Evolutionary conservation across 2,888 invertebrate genomes (phyloP).

Genomic region (Nemapogon koenigi): DNA sequence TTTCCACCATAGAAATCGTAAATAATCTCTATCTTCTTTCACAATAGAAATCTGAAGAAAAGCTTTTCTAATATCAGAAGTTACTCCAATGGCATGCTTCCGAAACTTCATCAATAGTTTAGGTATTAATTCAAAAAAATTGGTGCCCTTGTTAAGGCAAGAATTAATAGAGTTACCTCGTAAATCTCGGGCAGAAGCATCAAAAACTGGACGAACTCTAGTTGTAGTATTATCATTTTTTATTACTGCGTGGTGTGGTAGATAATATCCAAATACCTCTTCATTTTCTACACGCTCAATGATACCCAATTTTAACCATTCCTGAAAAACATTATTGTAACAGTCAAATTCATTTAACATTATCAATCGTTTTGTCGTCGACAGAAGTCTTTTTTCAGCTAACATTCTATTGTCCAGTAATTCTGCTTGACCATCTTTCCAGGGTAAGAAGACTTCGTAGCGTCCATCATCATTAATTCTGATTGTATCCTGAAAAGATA

Average conservation of each 20-base stretch:
- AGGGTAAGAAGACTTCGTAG: slow-evolving; percentile 1
- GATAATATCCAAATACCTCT: slow-evolving; percentile 13
- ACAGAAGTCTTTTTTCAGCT: slow-evolving; percentile 17
- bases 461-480: background rate
- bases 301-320: slow-evolving; percentile 8
- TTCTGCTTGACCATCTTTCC: background rate
- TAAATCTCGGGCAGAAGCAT: slow-evolving; percentile 19
- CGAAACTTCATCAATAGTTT: slow-evolving; percentile 17
- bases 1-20: slow-evolving; percentile 21
- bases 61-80: slow-evolving; percentile 23
- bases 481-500: background rate
- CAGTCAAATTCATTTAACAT: background rate
- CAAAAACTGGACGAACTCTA: slow-evolving; percentile 23
- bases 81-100: slow-evolving; percentile 16
- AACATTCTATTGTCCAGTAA: background rate
- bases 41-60: slow-evolving; percentile 23
- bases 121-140: slow-evolving; percentile 20
- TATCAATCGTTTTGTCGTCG: slow-evolving; percentile 8
- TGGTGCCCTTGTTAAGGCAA: slow-evolving; percentile 21
- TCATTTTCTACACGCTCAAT: slow-evolving; percentile 4
- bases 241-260: slow-evolving; percentile 21
- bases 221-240: slow-evolving; percentile 19
- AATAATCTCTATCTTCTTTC: slow-evolving; percentile 20
- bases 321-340: slow-evolving; percentile 10
- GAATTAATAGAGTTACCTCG: slow-evolving; percentile 23